Evolutionary conservation across 2,888 invertebrate genomes (phyloP), one percentile per base, ranked within the genome.

Genomic region (Chymomyza fuscimana): DNA sequence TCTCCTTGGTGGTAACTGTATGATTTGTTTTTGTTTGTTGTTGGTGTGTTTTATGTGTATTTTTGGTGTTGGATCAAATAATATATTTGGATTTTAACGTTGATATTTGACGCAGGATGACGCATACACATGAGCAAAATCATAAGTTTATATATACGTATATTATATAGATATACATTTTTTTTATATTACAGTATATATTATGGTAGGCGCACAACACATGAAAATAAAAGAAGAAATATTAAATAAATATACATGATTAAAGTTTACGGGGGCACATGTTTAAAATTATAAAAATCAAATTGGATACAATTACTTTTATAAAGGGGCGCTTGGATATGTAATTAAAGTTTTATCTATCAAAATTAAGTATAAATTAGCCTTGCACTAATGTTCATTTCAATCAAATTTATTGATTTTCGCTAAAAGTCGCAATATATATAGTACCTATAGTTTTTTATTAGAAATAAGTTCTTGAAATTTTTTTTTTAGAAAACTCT

Each of bases 1-100:
- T 94, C 96, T 96, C 93, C 96, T 94, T 92, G 96, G 96, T 92
- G 96, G 96, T 94, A 95, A 94, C 96, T 96, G 94, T 89, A 72
- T 80, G 79, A 81, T 58, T 58, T 73, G 68, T 80, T 72, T 74
- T 75, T 78, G 76, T 72, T 68, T 69, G 65, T 78, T 76, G 70
- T 80, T 70, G 66, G 63, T 67, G 46, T 73, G 63, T 62, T 69
- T 65, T 73, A 61, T 61, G 60, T 71, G 69, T 46, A 65, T 68
- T 72, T 65, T 71, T 65, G 70, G 66, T 62, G 54, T 72, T 71
- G 54, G 66, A 61, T 68, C 25, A 83, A 82, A 82, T 81, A 69
- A 86, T 76, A 77, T 69, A 73, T 85, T 12, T 80, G 78, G 73
- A 69, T 36, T 65, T 69, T 59, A 12, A 50, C 51, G 63, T 50